Percentiles rank a stretch among this genome's conserved stretches.
phyloP scores from a whole-genome alignment of 2,113 vertebrate species.

The Sylvietta virens region DNA sequence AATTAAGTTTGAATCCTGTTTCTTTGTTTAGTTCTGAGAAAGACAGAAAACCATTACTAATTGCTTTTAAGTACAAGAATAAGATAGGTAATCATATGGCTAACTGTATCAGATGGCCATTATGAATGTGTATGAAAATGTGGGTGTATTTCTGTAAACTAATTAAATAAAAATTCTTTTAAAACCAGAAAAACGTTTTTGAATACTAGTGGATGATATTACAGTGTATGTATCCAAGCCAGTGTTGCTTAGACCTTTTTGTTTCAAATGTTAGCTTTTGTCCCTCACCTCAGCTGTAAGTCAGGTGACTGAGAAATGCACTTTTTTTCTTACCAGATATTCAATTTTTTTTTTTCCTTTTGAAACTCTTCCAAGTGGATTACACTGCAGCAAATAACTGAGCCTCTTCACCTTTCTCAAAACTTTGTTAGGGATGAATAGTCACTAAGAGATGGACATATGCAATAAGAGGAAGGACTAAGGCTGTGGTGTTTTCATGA shows the following conservation, averaged over 20 bases:
- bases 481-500: background rate
- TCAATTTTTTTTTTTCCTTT: background rate
- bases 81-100: background rate
- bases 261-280: background rate
- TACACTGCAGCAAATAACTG: background rate
- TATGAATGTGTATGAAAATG: background rate
- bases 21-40: background rate
- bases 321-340: background rate
- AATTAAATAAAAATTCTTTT: background rate
- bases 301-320: background rate
- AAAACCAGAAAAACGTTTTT: background rate
- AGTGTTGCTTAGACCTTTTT: background rate
- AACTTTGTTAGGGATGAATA: background rate
- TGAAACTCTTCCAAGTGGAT: background rate
- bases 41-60: background rate
- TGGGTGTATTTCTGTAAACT: background rate
- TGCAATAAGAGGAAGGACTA: background rate
- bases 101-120: background rate
- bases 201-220: background rate
- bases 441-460: background rate
- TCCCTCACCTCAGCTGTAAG: rapidly evolving
- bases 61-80: background rate
- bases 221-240: background rate
- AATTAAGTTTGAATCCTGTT: background rate
- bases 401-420: background rate